These are phyloP conservation scores for Eutrigla gurnardus DNA, from an alignment of 2,797 vertebrate species.

Conservation along the genomic window DNA sequence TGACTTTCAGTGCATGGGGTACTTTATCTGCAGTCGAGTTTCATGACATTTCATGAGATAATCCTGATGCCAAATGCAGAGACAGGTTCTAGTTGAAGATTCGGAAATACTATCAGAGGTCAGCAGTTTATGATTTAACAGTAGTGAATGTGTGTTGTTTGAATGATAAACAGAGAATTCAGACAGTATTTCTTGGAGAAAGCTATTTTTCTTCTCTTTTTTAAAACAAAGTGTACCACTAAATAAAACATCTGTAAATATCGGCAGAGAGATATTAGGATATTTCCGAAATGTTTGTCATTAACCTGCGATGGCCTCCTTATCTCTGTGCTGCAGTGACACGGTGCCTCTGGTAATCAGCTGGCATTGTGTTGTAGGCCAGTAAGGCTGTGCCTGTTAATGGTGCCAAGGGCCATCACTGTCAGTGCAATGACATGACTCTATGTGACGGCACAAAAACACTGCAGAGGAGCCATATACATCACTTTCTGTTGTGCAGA, in stretches of 20 bases:
- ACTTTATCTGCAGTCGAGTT: background rate
- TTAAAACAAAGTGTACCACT: background rate
- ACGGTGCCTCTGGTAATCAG: conserved; percentile 57
- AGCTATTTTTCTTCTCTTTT: background rate
- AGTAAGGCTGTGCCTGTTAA: conserved; percentile 23
- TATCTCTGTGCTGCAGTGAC: conserved; percentile 42
- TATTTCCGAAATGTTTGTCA: background rate
- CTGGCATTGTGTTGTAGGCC: conserved; percentile 45
- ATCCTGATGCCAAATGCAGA: background rate
- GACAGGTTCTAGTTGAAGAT: background rate
- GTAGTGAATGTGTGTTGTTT: background rate
- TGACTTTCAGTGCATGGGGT: background rate
- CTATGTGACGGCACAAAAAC: conserved; percentile 57
- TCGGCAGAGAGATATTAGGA: background rate
- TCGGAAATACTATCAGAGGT: background rate
- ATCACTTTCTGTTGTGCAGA: conserved; percentile 32
- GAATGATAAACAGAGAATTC: background rate
- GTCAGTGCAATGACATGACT: conserved; percentile 58
- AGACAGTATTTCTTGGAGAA: too few species aligned
- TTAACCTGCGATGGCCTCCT: conserved; percentile 24
- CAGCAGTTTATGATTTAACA: background rate
- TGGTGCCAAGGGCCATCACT: conserved; percentile 36
- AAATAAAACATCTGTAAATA: background rate
- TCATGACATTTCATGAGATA: conserved; percentile 5
- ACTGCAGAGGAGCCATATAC: conserved; percentile 45